These are phyloP conservation scores for Tamias sibiricus DNA, from an alignment of 2,113 vertebrate species.

Conservation along the genomic window DNA sequence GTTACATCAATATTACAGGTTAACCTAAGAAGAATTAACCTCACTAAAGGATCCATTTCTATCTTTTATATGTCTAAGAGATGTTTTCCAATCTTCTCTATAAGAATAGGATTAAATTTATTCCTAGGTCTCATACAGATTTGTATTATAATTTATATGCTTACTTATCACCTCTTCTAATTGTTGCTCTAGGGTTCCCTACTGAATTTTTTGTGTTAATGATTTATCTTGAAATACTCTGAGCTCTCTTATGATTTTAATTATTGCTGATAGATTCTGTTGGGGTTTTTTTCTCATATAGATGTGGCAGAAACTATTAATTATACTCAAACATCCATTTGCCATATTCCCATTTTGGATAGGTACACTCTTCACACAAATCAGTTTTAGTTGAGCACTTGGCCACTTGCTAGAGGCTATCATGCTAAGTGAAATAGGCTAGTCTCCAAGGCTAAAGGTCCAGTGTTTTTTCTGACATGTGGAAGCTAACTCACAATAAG, in stretches of 20 bases:
- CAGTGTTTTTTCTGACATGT: no score
- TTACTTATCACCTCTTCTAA: slow-evolving; percentile 4
- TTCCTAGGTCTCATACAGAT: not conserved
- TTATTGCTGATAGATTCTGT: not conserved
- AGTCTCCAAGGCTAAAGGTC: no score
- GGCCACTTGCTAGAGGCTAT: not conserved
- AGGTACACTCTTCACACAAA: not conserved
- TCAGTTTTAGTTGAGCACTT: not conserved
- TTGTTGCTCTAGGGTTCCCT: not conserved
- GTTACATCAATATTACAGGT: not conserved
- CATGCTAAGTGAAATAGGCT: no score
- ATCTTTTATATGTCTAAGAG: not conserved
- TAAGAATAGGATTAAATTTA: slow-evolving; percentile 20
- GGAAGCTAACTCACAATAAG: no score
- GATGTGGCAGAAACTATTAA: not conserved
- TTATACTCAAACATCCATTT: not conserved
- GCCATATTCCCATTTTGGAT: not conserved
- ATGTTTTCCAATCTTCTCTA: not conserved
- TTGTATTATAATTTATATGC: not conserved
- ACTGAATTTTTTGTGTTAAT: not conserved
- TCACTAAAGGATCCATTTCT: not conserved
- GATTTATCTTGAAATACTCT: slow-evolving; percentile 36
- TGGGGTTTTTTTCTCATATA: not conserved
- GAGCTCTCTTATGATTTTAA: not conserved
- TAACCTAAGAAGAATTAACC: not conserved